Conservation (phyloP, 2,797 vertebrate species). For the Cuculus canorus region DNA sequence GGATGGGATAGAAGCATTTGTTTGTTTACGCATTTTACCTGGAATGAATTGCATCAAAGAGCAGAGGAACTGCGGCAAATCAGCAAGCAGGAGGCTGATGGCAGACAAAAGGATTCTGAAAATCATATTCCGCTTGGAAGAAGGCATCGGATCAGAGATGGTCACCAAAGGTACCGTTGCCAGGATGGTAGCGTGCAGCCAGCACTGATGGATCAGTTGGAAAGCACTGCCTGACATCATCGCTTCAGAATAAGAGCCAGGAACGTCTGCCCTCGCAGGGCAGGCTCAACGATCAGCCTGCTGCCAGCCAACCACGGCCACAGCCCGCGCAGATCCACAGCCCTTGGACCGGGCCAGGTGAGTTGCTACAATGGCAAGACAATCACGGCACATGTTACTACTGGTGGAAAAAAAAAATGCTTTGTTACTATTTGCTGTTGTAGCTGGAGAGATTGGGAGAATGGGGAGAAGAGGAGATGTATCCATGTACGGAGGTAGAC, state of each 20-base stretch:
- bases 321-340: background rate
- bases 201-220: background rate
- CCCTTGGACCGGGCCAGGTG: background rate
- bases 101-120: background rate
- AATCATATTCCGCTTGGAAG: conserved; percentile 4
- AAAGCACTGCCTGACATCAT: background rate
- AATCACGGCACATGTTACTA: accelerated
- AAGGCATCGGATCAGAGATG: background rate
- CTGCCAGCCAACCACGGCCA: background rate
- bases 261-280: too few relatives aligned
- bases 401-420: accelerated
- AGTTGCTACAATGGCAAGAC: background rate
- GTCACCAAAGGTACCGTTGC: background rate
- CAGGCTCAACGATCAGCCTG: background rate
- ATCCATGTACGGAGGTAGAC: background rate
- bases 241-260: conserved; percentile 65
- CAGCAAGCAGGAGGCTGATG: conserved; percentile 19
- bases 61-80: conserved; percentile 12
- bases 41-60: conserved; percentile 37
- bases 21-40: conserved; percentile 47
- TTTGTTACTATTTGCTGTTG: too few relatives aligned
- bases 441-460: background rate
- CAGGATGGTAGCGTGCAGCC: background rate
- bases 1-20: background rate
- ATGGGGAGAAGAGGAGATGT: too few relatives aligned